Evolutionary conservation across 1,140 invertebrate genomes (phyloP).

Genomic region (Drosophila dunni): DNA sequence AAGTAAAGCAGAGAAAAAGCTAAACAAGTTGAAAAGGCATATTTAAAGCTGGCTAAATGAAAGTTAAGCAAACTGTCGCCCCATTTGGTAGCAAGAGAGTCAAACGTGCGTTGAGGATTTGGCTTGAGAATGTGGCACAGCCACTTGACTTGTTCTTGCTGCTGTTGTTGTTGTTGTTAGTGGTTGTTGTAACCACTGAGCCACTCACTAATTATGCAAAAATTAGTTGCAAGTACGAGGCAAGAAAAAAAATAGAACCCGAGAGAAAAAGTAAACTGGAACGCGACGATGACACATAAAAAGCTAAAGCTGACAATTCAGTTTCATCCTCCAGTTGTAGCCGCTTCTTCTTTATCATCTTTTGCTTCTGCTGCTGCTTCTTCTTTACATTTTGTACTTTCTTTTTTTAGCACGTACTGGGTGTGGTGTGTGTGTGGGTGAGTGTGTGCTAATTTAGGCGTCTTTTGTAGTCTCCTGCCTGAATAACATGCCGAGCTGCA

Average conservation of each 20-base stretch:
- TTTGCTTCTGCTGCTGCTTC: not conserved
- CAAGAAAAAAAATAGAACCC: not conserved
- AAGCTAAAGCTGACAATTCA: constrained; percentile 60
- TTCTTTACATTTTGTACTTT: constrained; percentile 9
- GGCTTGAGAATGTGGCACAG: constrained; percentile 76
- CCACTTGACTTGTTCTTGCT: constrained; percentile 69
- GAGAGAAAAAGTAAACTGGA: constrained; percentile 55
- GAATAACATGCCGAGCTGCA: constrained; percentile 55
- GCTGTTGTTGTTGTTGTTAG: constrained; percentile 35
- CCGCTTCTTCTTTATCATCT: not conserved
- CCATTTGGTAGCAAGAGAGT: constrained; percentile 62
- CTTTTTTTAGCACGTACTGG: constrained; percentile 63
- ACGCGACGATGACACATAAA: constrained; percentile 54
- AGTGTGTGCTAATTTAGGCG: constrained; percentile 72
- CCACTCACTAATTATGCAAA: constrained; percentile 81
- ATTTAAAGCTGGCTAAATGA: constrained; percentile 13
- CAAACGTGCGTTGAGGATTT: constrained; percentile 49
- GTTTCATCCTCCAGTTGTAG: constrained; percentile 18
- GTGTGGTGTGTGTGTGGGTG: constrained; percentile 35
- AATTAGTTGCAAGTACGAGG: constrained; percentile 44
- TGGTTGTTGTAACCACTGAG: constrained; percentile 58
- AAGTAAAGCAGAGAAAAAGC: not conserved
- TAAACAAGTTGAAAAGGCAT: not conserved
- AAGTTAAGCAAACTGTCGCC: constrained; percentile 33
- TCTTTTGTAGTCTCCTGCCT: constrained; percentile 64